phyloP scores from a whole-genome alignment of 2,888 invertebrate species.

The Lycaena phlaeas region DNA sequence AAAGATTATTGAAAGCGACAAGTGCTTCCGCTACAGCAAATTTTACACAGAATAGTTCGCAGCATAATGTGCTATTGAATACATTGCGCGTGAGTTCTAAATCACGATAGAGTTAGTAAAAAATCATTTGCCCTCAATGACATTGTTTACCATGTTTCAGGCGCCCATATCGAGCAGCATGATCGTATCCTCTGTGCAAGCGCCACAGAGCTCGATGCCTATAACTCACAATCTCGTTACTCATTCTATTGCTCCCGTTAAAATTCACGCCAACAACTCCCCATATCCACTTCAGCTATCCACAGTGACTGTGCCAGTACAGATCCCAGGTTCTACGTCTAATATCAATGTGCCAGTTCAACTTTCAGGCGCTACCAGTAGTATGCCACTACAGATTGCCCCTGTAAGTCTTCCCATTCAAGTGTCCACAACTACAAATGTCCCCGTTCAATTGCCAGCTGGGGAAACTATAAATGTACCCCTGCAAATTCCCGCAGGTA shows the following conservation, averaged over 20 bases:
- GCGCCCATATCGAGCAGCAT: constrained; percentile 66
- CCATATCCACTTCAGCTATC: constrained; percentile 59
- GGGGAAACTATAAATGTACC: constrained; percentile 64
- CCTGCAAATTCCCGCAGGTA: constrained; percentile 49
- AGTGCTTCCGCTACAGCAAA: constrained; percentile 39
- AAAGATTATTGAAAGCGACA: constrained; percentile 60
- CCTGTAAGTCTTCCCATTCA: constrained; percentile 61
- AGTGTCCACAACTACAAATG: constrained; percentile 52
- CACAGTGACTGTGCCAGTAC: constrained; percentile 65
- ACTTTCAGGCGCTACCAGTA: constrained; percentile 46
- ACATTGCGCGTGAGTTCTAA: constrained; percentile 57
- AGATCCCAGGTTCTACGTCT: constrained; percentile 56
- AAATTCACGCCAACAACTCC: constrained; percentile 51
- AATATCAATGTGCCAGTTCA: constrained; percentile 65
- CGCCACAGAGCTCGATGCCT: constrained; percentile 58
- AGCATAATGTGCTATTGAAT: constrained; percentile 62
- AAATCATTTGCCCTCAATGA: constrained; percentile 34
- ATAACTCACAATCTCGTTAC: constrained; percentile 59
- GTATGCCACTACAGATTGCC: constrained; percentile 53
- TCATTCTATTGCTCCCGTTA: constrained; percentile 59
- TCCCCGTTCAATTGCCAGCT: constrained; percentile 56
- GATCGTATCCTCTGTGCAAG: constrained; percentile 65
- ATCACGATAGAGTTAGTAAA: constrained; percentile 21
- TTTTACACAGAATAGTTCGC: constrained; percentile 44
- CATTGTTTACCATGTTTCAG: constrained; percentile 48